Conservation (phyloP, 2,797 vertebrate species). For the Linurgus olivaceus region DNA sequence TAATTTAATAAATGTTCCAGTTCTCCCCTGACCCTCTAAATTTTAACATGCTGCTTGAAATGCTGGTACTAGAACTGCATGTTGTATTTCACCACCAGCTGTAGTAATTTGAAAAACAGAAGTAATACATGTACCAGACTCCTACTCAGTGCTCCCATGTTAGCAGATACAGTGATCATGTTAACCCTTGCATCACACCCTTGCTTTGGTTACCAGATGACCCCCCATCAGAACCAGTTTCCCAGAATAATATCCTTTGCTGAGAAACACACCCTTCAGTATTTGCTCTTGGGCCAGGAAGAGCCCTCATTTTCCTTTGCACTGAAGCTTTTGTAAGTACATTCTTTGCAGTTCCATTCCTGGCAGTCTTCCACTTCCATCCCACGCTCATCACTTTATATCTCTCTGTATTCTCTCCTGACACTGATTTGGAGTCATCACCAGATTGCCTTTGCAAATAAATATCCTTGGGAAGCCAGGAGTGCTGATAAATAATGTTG, state of each 20-base stretch:
- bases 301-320: conserved; percentile 2
- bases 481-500: neutral
- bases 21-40: neutral
- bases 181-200: neutral
- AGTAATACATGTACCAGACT: neutral
- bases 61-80: neutral
- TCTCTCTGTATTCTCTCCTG: neutral
- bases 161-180: neutral
- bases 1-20: neutral
- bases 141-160: neutral
- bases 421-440: conserved; percentile 14
- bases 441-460: conserved; percentile 37
- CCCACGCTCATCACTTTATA: conserved; percentile 35
- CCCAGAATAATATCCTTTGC: neutral
- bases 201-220: neutral
- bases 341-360: conserved; percentile 23
- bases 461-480: neutral
- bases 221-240: neutral
- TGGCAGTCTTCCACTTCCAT: conserved; percentile 57
- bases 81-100: neutral
- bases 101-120: neutral
- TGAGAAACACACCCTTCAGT: conserved; percentile 19
- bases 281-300: neutral
- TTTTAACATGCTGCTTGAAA: conserved; percentile 19
- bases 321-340: conserved; percentile 40